phyloP scores from a whole-genome alignment of 2,888 invertebrate species.

The Apamea sordens region DNA sequence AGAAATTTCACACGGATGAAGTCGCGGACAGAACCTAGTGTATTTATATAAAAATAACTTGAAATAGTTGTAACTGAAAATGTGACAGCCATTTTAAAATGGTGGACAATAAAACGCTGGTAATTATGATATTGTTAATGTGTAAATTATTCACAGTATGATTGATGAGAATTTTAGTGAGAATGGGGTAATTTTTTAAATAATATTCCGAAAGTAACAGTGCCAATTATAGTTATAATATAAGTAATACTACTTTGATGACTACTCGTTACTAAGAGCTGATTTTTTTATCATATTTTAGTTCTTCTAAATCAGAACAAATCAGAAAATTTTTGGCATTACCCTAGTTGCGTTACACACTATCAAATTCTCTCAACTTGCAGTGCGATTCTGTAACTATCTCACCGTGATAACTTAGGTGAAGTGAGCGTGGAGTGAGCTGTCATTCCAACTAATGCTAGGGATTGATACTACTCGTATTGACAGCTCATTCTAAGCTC shows the following conservation, averaged over 20 bases:
- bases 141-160: conserved; percentile 56
- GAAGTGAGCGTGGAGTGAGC: no score
- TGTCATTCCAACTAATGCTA: no score
- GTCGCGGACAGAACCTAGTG: no score
- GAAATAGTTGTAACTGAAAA: conserved; percentile 49
- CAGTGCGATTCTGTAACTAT: no score
- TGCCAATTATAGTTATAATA: conserved; percentile 11
- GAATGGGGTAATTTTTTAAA: conserved; percentile 18
- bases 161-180: conserved; percentile 52
- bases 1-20: background rate
- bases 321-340: background rate
- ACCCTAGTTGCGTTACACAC: background rate
- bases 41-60: conserved; percentile 22
- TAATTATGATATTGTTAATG: conserved; percentile 57
- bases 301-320: background rate
- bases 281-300: no score
- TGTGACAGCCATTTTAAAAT: conserved; percentile 35
- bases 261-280: conserved; percentile 17
- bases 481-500: no score
- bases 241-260: conserved; percentile 40
- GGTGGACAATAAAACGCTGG: conserved; percentile 26
- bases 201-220: conserved; percentile 17
- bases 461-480: no score
- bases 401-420: no score
- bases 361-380: background rate